These are phyloP conservation scores for Phoeniculus purpureus DNA, from an alignment of 2,797 vertebrate species.

Conservation along the genomic window DNA sequence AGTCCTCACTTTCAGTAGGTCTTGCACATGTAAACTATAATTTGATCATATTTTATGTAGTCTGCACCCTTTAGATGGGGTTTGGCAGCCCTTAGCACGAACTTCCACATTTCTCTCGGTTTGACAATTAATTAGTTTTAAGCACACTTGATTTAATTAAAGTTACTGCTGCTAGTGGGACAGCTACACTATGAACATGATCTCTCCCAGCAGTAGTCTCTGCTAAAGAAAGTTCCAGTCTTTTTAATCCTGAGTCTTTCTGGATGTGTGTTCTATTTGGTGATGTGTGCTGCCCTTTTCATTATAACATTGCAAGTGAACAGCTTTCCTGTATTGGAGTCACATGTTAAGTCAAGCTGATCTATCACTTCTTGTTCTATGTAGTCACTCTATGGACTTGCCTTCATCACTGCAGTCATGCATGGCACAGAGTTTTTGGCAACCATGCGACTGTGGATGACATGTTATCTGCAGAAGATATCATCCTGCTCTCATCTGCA, in stretches of 20 bases:
- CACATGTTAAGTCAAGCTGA: background rate
- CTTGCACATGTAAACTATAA: background rate
- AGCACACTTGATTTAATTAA: conserved; percentile 16
- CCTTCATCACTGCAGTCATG: background rate
- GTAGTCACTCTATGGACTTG: background rate
- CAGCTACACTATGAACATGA: background rate
- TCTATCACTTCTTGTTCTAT: background rate
- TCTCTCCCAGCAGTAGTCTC: background rate
- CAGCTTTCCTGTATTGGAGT: background rate
- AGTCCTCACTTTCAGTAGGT: background rate
- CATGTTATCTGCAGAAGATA: background rate
- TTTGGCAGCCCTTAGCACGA: background rate
- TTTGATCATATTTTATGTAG: background rate
- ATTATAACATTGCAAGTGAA: background rate
- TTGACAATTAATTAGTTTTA: conserved; percentile 35
- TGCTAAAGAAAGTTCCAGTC: background rate
- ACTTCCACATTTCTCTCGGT: background rate
- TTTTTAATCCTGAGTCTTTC: background rate
- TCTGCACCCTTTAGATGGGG: background rate
- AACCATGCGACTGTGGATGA: background rate
- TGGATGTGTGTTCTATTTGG: background rate
- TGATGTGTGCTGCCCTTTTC: background rate
- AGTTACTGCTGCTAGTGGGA: background rate
- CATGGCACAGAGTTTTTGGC: background rate
- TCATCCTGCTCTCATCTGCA: background rate